Evolutionary conservation across 2,888 invertebrate species (phyloP), one percentile per base, ranked within the genome.

Genomic region (Actias luna): DNA sequence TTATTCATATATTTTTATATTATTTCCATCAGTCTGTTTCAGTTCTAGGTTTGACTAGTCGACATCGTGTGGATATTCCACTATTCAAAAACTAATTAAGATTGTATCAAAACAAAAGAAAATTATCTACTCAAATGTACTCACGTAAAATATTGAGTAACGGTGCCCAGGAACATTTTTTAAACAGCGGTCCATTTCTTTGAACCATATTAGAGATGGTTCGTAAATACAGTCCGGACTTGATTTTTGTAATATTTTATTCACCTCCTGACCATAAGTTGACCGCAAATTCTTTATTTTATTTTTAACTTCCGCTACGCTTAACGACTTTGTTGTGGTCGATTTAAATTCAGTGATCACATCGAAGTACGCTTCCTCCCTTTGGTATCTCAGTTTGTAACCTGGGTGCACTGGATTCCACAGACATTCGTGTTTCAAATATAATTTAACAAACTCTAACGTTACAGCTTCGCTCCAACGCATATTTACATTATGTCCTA

Each of bases 201-300:
- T 79, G 63, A 92, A 91, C 92, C 91, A 92, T 1, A 87, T 76
- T 4, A 92, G 67, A 0, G 88, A 84, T 0, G 91, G 89, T 66
- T 86, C 82, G 55, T 88, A 88, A 25, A 88, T 84, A 0, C 52
- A 27, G 27, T 52, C 52, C 27, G 52, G 52, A 16, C 16, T 52
- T 5, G 52, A 69, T 67, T 52, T 52, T 52, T 52, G 52, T 52
- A 52, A 16, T 27, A 93, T 89, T 78, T 93, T 93, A 63, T 87
- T 81, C 1, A 93, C 82, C 78, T 93, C 87, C 69, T 93, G 93
- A 14, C 79, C 74, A 59, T 93, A 93, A 0, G 93, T 93, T 18
- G 90, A 89, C 64, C 93, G 78, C 12, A 93, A 75, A 66, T 88
- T 92, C 69, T 91, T 93, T 46, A 93, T 92, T 76, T 93, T 93